Conservation (phyloP, 2,888 invertebrate species). For the Zaprionus bogoriensis region DNA sequence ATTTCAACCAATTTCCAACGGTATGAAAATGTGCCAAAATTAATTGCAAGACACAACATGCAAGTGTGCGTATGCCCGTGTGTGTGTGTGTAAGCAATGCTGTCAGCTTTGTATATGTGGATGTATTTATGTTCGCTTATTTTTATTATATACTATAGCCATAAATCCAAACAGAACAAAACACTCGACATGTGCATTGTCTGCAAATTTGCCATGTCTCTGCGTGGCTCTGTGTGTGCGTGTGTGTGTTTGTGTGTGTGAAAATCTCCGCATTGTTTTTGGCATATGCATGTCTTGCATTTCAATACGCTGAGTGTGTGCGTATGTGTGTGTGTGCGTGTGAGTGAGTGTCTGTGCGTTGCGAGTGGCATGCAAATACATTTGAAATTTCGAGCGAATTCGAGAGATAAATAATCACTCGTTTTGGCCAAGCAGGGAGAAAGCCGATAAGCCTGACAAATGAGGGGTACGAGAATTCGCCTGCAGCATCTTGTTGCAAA, state of each 20-base stretch:
- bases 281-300: constrained; percentile 38
- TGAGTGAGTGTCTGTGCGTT: constrained; percentile 14
- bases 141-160: constrained; percentile 30
- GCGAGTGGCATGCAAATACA: constrained; percentile 6
- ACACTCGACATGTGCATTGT: constrained; percentile 35
- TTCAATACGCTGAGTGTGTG: constrained; percentile 15
- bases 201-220: constrained; percentile 47
- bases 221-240: constrained; percentile 6
- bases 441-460: constrained; percentile 10
- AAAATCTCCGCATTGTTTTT: constrained; percentile 49
- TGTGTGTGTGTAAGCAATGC: neutral
- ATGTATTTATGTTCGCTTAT: constrained; percentile 13
- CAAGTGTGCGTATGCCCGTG: neutral
- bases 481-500: neutral
- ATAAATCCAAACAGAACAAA: constrained; percentile 65
- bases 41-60: constrained; percentile 52
- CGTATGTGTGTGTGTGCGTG: constrained; percentile 5
- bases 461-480: neutral
- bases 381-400: constrained; percentile 31
- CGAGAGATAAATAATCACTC: constrained; percentile 24
- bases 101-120: constrained; percentile 14
- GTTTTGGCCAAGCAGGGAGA: neutral
- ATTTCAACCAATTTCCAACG: no score
- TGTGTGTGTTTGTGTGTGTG: constrained; percentile 7
- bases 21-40: constrained; percentile 72